Evolutionary conservation across 2,797 vertebrate genomes (phyloP).

Genomic region (Loris lydekkerianus): DNA sequence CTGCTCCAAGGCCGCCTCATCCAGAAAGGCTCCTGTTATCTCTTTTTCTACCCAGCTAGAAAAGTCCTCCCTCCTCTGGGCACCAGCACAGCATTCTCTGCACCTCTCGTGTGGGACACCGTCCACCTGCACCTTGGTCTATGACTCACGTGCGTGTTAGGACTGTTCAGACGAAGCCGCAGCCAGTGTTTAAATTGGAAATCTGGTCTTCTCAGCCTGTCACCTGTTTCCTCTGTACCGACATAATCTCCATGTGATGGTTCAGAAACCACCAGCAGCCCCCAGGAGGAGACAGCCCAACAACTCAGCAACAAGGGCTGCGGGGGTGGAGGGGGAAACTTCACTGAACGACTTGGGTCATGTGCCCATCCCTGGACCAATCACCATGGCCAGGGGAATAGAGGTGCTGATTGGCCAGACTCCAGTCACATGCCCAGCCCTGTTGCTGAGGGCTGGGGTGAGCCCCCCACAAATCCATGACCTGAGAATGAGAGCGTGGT

Average conservation of each 20-base stretch:
- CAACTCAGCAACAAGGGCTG: not conserved
- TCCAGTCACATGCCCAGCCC: not conserved
- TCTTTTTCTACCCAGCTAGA: not conserved
- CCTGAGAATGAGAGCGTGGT: not conserved
- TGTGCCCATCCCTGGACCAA: not conserved
- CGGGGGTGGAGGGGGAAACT: too few species aligned
- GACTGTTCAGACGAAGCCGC: not conserved
- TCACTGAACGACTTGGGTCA: not conserved
- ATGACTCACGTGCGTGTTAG: not conserved
- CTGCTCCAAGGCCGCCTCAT: not conserved
- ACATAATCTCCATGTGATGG: fast-evolving
- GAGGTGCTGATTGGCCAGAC: not conserved
- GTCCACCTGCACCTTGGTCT: fast-evolving
- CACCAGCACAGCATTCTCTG: not conserved
- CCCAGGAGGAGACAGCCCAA: not conserved
- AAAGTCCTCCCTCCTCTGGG: not conserved
- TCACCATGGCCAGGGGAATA: not conserved
- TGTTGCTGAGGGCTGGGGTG: not conserved
- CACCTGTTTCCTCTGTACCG: fast-evolving
- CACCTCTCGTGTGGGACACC: fast-evolving
- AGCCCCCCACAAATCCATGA: not conserved
- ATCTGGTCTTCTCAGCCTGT: not conserved
- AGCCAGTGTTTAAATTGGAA: not conserved
- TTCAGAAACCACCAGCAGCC: not conserved
- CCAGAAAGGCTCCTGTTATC: not conserved